Conservation (phyloP, 1,140 invertebrate species). For the Drosophila nigromelanica region DNA sequence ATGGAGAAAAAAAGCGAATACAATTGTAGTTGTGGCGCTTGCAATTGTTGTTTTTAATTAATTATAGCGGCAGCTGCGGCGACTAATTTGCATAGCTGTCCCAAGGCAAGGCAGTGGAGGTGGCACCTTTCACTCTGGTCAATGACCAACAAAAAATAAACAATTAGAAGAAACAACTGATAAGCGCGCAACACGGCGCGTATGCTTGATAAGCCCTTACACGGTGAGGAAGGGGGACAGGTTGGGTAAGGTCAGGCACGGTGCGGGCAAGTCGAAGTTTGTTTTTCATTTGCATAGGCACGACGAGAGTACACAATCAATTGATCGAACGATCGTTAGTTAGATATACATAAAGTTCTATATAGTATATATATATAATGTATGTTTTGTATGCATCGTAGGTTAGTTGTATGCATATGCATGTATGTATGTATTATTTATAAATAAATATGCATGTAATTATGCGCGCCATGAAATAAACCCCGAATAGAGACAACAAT, state of each 20-base stretch:
- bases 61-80: slow-evolving; percentile 32
- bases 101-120: slow-evolving; percentile 34
- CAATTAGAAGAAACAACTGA: slow-evolving; percentile 10
- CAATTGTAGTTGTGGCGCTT: slow-evolving; percentile 31
- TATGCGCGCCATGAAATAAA: slow-evolving; percentile 19
- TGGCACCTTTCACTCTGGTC: slow-evolving; percentile 47
- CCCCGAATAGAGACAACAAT: not conserved
- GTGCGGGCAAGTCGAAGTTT: slow-evolving; percentile 4
- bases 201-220: slow-evolving; percentile 28
- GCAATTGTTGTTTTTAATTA: slow-evolving; percentile 22
- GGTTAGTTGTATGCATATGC: slow-evolving; percentile 20
- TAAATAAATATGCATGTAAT: slow-evolving; percentile 30
- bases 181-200: slow-evolving; percentile 16
- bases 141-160: slow-evolving; percentile 27
- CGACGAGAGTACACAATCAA: slow-evolving; percentile 10
- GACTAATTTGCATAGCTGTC: slow-evolving; percentile 46
- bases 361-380: slow-evolving; percentile 13
- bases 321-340: slow-evolving; percentile 12
- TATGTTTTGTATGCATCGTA: slow-evolving; percentile 35
- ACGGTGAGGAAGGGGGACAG: not conserved
- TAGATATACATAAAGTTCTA: slow-evolving; percentile 29
- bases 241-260: slow-evolving; percentile 26
- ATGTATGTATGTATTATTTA: slow-evolving; percentile 20
- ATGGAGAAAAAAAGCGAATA: slow-evolving; percentile 22
- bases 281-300: slow-evolving; percentile 18